Base-by-base conservation (phyloP, 2,888 invertebrate genomes). In the Zele albiditarsus region DNA sequence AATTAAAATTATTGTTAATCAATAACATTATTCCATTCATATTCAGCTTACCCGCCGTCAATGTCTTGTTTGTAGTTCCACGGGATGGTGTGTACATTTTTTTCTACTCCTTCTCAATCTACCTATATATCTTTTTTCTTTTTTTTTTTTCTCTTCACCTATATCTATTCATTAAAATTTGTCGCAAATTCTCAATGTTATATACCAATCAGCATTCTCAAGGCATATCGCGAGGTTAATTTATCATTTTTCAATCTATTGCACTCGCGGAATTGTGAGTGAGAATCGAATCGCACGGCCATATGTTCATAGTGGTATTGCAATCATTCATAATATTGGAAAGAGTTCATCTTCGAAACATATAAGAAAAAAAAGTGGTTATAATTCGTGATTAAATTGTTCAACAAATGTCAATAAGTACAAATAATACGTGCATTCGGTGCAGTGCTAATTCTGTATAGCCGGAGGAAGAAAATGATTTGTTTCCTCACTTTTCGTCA, bases 1-100 rank as follows among this genome's bases (percentile, higher is more conserved):
- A 84, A 86, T 84, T 84, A 87, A 83, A 82, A 84, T 85, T 82
- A 82, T 84, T 84, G 84, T 83, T 85, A 85, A 85, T 86, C 78
- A 83, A 83, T 85, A 86, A 84, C 84, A 85, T 86, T 84, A 86
- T 53, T 53, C 84, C 84, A 82, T 84, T 83, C 74, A 80, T 77
- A 81, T 77, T 81, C 74, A 73, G 76, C 78, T 75, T 78, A 58
- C 69, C 53, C 73, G 66, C 67, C 73, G 46, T 76, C 58, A 53
- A 8, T 23, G 53, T 20, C 53, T 57, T 73, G 71, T 72, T 42
- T 69, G 66, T 57, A 57, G 69, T 71, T 57, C 57, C 73, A 76
- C 73, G 65, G 68, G 66, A 82, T 82, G 78, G 81, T 79, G 81
- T 80, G 80, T 81, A 78, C 65, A 69, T 78, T 80, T 75, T 80